Base-by-base conservation (phyloP, 2,113 vertebrate genomes). In the Acinonyx jubatus region DNA sequence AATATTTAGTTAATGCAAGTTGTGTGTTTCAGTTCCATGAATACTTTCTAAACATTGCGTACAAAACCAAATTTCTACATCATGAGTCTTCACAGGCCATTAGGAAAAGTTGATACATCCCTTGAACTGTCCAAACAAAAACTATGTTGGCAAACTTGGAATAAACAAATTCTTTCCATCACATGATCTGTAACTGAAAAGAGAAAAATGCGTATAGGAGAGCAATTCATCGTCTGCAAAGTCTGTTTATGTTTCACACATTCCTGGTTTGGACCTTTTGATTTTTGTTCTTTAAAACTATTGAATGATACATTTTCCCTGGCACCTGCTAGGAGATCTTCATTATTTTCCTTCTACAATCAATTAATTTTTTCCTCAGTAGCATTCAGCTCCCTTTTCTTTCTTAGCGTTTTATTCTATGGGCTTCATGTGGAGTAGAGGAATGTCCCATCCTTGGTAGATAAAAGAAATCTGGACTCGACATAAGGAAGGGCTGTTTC, bases 121-220 rank as follows among this genome's bases (percentile, higher is more conserved):
- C 76, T 90, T 96, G 93, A 97, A 97, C 92, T 98, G 97, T 98
- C 96, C 97, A 93, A 98, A 97, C 92, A 97, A 98, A 98, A 98
- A 78, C 27, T 1, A 0, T 90, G 95, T 93, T 71, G 55, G 69
- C 82, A 91, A 98, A 97, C 92, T 90, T 97, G 45, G 83, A 98
- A 97, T 97, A 98, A 97, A 97, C 76, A 97, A 29, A 97, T 97
- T 96, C 10, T 83, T 97, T 84, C 93, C 96, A 96, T 94, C 95
- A 97, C 98, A 96, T 90, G 81, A 87, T 97, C 65, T 97, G 66
- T 92, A 96, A 96, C 85, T 79, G 61, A 73, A 88, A 65, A 89
- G 50, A 90, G 18, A 94, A 95, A 84, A 97, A 66, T 76, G 61
- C 85, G 4, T 0, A 0, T 19, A 92, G 78, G 57, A 96, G 94